Evolutionary conservation across 2,113 vertebrate species (phyloP), one percentile per base, ranked within the genome.

Genomic region (Pyxicephalus adspersus): DNA sequence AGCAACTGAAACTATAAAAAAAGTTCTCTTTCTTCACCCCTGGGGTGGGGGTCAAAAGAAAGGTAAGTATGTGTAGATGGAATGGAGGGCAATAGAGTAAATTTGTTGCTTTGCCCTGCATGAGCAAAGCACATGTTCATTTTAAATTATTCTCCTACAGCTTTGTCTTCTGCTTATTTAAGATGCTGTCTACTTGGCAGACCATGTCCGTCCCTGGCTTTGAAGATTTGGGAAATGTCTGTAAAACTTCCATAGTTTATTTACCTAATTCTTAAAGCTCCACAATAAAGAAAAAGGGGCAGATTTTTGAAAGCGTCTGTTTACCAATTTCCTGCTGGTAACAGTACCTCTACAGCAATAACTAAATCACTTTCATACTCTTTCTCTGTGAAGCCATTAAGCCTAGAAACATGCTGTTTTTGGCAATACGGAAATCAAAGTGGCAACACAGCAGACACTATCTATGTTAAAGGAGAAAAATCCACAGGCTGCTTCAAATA

Each of bases 401-500:
- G 92, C 93, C 87, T 85, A 84, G 94, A 93, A 90, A 92, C 93
- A 94, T 90, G 93, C 94, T 95, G 93, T 77, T 92, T 90, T 92
- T 88, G 92, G 92, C 94, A 94, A 92, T 91, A 90, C 87, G 88
- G 92, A 91, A 91, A 95, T 95, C 93, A 94, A 94, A 95, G 91
- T 83, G 87, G 88, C 84, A 87, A 91, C 89, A 87, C 87, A 88
- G 91, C 86, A 89, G 89, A 94, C 89, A 88, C 90, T 89, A 91
- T 89, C 92, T 91, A 88, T 92, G 90, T 89, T 93, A 93, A 92
- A 89, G 93, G 93, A 94, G 88, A 93, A 92, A 94, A 95, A 96
- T 95, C 93, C 95, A 93, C 92, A 91, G 91, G 90, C 90, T 92
- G 91, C 91, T 92, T 93, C 94, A 94, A 92, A 95, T 94, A 95